Evolutionary conservation across 2,113 vertebrate species (phyloP).

Genomic region (Amblyornis subalaris): DNA sequence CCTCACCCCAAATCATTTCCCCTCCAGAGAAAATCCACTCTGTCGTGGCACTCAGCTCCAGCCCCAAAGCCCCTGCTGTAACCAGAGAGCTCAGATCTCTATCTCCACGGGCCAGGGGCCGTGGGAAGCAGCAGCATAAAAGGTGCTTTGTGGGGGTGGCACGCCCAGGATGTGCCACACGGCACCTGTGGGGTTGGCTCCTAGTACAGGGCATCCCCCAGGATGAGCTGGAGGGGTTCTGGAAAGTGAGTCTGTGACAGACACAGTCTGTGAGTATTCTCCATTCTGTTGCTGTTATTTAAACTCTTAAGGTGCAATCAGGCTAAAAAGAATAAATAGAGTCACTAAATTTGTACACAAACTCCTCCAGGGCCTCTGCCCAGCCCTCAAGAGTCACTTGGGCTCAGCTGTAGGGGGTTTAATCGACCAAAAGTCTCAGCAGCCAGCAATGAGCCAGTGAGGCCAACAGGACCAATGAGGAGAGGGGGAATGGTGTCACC

Average conservation of each 20-base stretch:
- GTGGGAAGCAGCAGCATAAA: background rate
- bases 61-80: background rate
- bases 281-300: background rate
- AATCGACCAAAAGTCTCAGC: background rate
- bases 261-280: background rate
- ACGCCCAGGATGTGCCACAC: background rate
- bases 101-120: background rate
- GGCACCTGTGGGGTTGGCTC: background rate
- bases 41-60: background rate
- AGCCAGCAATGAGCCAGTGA: fast-evolving
- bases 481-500: background rate
- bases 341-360: background rate
- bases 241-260: background rate
- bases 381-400: background rate
- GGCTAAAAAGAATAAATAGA: background rate
- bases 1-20: background rate
- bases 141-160: background rate
- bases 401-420: background rate
- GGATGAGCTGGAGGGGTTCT: background rate
- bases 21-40: background rate
- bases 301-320: background rate
- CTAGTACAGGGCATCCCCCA: fast-evolving
- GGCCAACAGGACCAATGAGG: background rate
- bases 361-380: background rate
- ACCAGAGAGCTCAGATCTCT: constrained; percentile 2